Percentiles rank a stretch among this genome's conserved stretches.
These are phyloP conservation scores for Phyllotis vaccarum DNA, from an alignment of 2,797 vertebrate genomes.

Conservation along the genomic window DNA sequence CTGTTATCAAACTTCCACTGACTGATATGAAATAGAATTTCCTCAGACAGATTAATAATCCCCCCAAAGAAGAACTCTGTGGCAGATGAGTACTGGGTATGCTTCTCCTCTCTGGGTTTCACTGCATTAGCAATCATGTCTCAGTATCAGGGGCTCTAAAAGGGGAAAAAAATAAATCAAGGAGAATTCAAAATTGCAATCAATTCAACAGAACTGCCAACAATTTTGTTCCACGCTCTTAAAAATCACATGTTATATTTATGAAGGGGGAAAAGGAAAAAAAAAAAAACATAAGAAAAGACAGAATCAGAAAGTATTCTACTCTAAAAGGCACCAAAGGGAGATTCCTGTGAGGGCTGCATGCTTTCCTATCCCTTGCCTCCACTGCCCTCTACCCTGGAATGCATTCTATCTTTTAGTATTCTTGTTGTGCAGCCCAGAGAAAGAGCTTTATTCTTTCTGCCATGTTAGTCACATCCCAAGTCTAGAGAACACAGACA, in stretches of 20 bases:
- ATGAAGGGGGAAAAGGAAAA: neutral
- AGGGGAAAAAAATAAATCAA: neutral
- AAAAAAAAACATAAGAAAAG: neutral
- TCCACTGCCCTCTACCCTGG: neutral
- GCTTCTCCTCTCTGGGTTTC: slow-evolving; percentile 5
- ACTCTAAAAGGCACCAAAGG: neutral
- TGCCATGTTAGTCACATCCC: too few relatives aligned
- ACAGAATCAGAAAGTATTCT: slow-evolving; percentile 39
- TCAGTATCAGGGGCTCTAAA: slow-evolving; percentile 23
- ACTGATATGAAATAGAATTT: neutral
- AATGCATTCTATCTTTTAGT: neutral
- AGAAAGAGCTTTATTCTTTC: neutral
- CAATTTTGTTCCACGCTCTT: slow-evolving; percentile 1
- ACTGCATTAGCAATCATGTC: neutral
- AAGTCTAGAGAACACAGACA: neutral
- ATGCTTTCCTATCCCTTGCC: neutral
- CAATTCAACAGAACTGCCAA: slow-evolving; percentile 13
- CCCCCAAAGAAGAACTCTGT: neutral
- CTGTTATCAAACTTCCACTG: slow-evolving; percentile 19
- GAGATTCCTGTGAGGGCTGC: neutral
- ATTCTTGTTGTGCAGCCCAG: neutral
- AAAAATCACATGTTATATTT: neutral
- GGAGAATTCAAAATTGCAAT: slow-evolving; percentile 39
- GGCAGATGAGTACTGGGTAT: neutral
- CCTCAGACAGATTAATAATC: neutral